A percentile compares a stretch with the other conserved stretches of the same genome.
Conservation (phyloP, 2,113 vertebrate genomes). For the human region DNA sequence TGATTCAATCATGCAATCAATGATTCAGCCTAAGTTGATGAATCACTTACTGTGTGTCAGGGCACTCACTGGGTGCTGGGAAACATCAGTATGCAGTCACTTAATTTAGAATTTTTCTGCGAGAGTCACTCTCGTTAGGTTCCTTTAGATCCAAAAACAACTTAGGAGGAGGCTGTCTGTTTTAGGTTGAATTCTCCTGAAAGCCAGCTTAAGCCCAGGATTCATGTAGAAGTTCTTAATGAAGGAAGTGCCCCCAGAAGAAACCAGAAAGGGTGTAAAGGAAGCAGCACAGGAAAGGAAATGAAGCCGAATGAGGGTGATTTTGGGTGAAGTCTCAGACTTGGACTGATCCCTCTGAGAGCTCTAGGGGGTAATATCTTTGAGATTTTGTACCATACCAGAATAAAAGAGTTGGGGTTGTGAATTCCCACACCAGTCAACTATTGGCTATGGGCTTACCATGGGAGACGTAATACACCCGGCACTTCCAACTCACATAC, state of each 20-base stretch:
- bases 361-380: not conserved
- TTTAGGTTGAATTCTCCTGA: not conserved
- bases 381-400: not conserved
- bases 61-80: not conserved
- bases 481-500: not conserved
- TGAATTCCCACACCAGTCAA: not conserved
- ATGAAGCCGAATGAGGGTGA: not conserved
- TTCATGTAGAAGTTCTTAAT: not conserved
- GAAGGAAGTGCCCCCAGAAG: not conserved
- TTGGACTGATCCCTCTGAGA: not conserved
- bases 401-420: not conserved
- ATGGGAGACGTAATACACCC: not conserved
- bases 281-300: not conserved
- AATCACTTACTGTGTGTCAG: not conserved
- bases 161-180: not conserved
- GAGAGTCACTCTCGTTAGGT: not conserved
- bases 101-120: not conserved
- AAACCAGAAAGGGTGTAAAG: not conserved
- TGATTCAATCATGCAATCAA: not conserved
- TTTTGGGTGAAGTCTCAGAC: not conserved
- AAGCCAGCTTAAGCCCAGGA: not conserved
- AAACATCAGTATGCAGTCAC: not conserved
- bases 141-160: not conserved
- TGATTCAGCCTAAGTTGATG: not conserved
- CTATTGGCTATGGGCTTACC: not conserved